Percentiles rank a stretch among this genome's conserved stretches.
Conservation (phyloP, 2,888 invertebrate genomes). For the Dasysyrphus tricinctus region DNA sequence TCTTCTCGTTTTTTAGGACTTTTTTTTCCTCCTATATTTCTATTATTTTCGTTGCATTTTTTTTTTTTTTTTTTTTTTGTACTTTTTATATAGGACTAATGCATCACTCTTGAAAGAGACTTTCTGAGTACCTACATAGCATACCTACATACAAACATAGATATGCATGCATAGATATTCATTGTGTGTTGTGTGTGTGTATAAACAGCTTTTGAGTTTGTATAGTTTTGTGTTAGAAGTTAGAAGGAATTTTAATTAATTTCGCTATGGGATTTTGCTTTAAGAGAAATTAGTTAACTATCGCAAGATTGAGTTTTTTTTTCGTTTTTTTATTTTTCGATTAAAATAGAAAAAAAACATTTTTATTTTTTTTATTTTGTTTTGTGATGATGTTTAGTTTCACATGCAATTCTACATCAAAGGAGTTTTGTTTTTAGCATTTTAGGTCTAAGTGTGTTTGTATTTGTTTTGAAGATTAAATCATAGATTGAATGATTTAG, state of each 20-base stretch:
- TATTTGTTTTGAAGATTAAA: background rate
- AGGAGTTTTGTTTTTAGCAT: background rate
- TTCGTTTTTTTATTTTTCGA: conserved; percentile 19
- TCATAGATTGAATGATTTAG: background rate
- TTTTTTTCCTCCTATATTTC: conserved; percentile 15
- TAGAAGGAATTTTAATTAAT: conserved; percentile 75
- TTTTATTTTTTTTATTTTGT: background rate
- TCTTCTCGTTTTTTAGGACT: conserved; percentile 26
- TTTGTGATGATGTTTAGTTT: background rate
- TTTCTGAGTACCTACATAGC: conserved; percentile 39
- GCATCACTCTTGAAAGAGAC: conserved; percentile 64
- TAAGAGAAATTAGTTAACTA: conserved; percentile 67
- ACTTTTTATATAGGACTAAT: conserved; percentile 54
- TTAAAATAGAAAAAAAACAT: conserved; percentile 2
- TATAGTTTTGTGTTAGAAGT: conserved; percentile 38
- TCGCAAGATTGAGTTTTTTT: conserved; percentile 27
- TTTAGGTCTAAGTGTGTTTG: background rate
- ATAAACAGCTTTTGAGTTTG: background rate
- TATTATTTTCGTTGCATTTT: conserved; percentile 39
- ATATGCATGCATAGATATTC: background rate
- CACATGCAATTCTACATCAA: conserved; percentile 15
- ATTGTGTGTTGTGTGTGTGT: conserved; percentile 4
- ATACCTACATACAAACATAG: background rate
- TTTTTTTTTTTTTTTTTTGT: conserved; percentile 33
- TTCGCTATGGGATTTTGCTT: conserved; percentile 60